Evolutionary conservation across 2,888 invertebrate species (phyloP).

Genomic region (Aquatica leii): DNA sequence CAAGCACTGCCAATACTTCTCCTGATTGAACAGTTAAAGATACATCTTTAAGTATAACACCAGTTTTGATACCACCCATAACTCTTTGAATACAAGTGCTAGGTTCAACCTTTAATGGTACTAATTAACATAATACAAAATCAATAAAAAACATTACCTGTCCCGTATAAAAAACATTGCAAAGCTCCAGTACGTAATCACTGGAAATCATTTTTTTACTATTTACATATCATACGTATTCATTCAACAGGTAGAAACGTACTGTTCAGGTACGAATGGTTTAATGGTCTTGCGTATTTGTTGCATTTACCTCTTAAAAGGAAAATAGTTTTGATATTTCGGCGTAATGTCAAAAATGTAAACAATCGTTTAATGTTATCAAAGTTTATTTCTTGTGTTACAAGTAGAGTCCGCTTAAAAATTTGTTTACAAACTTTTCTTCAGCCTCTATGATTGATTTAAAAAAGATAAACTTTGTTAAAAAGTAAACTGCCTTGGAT

Average conservation of each 20-base stretch:
- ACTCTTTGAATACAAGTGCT: slow-evolving; percentile 78
- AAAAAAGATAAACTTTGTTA: too few relatives aligned
- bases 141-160: slow-evolving; percentile 67
- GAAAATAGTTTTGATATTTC: slow-evolving; percentile 25
- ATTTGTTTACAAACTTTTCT: neutral
- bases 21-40: slow-evolving; percentile 91
- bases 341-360: neutral
- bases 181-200: slow-evolving; percentile 87
- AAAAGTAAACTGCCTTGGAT: too few relatives aligned
- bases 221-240: slow-evolving; percentile 11
- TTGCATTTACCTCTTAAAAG: slow-evolving; percentile 13
- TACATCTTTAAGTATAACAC: slow-evolving; percentile 91
- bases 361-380: too few relatives aligned
- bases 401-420: neutral
- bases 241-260: slow-evolving; percentile 10
- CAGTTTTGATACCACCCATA: slow-evolving; percentile 81
- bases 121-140: neutral
- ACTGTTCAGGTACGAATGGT: slow-evolving; percentile 11
- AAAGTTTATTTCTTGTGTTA: neutral
- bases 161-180: slow-evolving; percentile 89
- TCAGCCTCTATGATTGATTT: too few relatives aligned
- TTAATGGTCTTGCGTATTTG: slow-evolving; percentile 20
- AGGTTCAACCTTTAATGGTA: slow-evolving; percentile 73
- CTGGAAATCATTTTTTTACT: slow-evolving; percentile 72
- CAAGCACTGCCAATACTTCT: slow-evolving; percentile 91